phyloP scores from a whole-genome alignment of 2,797 vertebrate species.

The Acridotheres tristis region DNA sequence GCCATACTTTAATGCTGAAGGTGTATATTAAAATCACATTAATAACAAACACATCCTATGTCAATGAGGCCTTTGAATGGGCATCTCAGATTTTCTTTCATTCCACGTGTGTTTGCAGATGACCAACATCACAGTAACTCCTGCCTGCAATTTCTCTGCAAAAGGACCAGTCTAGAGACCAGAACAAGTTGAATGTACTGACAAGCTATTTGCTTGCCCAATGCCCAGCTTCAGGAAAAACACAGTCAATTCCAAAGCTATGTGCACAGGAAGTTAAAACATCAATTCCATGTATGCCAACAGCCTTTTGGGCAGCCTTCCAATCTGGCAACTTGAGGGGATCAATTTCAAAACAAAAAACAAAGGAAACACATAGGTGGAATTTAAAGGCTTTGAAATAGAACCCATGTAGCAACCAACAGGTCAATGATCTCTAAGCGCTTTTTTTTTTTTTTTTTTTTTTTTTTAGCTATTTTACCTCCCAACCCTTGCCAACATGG shows the following conservation, averaged over 20 bases:
- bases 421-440: background rate
- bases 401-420: background rate
- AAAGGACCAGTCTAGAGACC: background rate
- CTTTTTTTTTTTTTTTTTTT: background rate
- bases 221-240: background rate
- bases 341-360: background rate
- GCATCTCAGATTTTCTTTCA: background rate
- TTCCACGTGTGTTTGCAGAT: background rate
- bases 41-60: background rate
- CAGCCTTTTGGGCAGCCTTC: background rate
- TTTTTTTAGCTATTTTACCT: background rate
- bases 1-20: background rate
- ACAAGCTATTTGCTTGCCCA: background rate
- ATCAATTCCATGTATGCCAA: background rate
- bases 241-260: background rate
- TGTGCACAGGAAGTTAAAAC: background rate
- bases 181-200: background rate
- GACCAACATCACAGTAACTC: background rate
- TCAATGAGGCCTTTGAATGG: background rate
- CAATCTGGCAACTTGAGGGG: background rate
- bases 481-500: background rate
- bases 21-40: background rate
- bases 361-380: background rate
- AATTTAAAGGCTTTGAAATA: background rate
- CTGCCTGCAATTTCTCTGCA: background rate